A percentile compares a stretch with the other conserved stretches of the same genome.
phyloP scores from a whole-genome alignment of 1,140 invertebrate genomes.

The Dreissena rostriformis region DNA sequence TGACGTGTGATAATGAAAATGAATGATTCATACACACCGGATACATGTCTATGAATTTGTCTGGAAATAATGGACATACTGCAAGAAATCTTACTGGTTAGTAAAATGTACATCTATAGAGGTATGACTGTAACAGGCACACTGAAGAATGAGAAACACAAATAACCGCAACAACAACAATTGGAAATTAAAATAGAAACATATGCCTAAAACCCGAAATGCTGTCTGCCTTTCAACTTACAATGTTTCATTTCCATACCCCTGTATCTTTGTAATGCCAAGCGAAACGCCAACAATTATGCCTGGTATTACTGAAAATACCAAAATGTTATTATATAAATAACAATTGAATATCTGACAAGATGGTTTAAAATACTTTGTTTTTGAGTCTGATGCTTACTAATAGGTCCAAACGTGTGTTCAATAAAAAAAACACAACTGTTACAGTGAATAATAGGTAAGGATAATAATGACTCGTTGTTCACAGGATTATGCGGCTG shows the following conservation, averaged over 20 bases:
- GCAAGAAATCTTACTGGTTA: not conserved
- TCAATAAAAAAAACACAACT: too few species aligned
- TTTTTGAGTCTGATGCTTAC: too few species aligned
- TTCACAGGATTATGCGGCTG: too few species aligned
- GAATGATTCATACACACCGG: not conserved
- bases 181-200: not conserved
- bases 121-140: not conserved
- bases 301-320: slow-evolving; percentile 47
- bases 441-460: too few species aligned
- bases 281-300: slow-evolving; percentile 52
- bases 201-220: not conserved
- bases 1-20: not conserved
- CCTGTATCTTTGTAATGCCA: slow-evolving; percentile 36
- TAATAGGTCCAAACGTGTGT: too few species aligned
- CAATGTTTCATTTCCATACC: slow-evolving; percentile 57
- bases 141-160: not conserved
- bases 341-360: too few species aligned
- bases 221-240: slow-evolving; percentile 24
- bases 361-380: too few species aligned
- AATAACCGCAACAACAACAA: not conserved
- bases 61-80: too few species aligned
- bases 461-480: too few species aligned
- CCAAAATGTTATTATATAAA: not conserved
- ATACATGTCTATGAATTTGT: not conserved
- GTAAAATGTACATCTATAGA: not conserved